Percentiles rank a stretch among this genome's conserved stretches.
Evolutionary conservation across 2,888 invertebrate genomes (phyloP).

Genomic region (Thelaira solivaga): DNA sequence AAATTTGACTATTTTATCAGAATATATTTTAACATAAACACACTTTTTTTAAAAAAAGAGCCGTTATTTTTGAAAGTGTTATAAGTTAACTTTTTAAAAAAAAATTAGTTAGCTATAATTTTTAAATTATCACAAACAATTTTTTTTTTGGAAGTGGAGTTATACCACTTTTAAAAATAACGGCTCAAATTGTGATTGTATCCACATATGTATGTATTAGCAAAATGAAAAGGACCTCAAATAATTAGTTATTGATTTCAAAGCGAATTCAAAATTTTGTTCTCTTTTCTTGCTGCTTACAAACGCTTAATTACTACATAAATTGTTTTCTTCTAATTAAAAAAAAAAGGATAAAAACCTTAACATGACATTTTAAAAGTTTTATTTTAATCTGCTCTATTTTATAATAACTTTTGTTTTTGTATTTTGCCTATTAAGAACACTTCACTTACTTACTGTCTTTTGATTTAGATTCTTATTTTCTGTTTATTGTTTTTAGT

Average conservation of each 20-base stretch:
- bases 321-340: not conserved
- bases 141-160: no score
- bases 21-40: no score
- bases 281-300: no score
- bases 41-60: no score
- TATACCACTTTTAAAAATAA: no score
- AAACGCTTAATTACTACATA: constrained; percentile 12
- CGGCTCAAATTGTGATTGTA: no score
- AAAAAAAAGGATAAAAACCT: not conserved
- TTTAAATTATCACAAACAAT: no score
- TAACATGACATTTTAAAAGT: constrained; percentile 27
- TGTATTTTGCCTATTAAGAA: constrained; percentile 41
- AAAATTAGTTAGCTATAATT: no score
- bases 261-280: not conserved
- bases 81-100: no score
- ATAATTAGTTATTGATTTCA: not conserved
- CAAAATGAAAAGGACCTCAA: constrained; percentile 3
- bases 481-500: constrained; percentile 36
- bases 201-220: no score
- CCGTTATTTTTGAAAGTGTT: no score
- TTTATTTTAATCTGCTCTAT: constrained; percentile 20
- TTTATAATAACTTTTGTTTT: constrained; percentile 27
- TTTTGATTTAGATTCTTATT: constrained; percentile 36
- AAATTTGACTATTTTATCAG: no score
- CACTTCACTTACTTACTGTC: constrained; percentile 42